These are phyloP conservation scores for Pagrus major DNA, from an alignment of 2,113 vertebrate genomes.

Conservation along the genomic window DNA sequence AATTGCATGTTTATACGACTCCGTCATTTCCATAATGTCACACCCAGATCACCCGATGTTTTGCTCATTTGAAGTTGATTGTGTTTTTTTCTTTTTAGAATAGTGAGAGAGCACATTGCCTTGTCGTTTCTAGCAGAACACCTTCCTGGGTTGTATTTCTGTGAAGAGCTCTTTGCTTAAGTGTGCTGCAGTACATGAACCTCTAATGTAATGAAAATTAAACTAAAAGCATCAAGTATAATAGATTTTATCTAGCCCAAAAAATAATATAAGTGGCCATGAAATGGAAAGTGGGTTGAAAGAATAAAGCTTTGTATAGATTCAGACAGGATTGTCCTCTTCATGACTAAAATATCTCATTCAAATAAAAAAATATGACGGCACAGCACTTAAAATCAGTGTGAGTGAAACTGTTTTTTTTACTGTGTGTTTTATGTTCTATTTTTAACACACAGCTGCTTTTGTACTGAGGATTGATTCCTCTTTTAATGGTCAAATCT, in stretches of 20 bases:
- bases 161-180: not conserved
- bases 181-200: not conserved
- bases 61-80: not conserved
- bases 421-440: not conserved
- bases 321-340: not conserved
- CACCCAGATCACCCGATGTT: not conserved
- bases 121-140: not conserved
- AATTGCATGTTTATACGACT: conserved; percentile 62
- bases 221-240: not conserved
- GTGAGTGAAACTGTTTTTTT: not conserved
- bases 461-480: not conserved
- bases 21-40: conserved; percentile 51
- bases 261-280: not conserved
- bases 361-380: not conserved
- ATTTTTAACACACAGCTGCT: not conserved
- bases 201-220: not conserved
- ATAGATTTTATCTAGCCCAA: not conserved
- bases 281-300: not conserved
- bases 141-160: not conserved
- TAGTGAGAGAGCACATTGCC: not conserved
- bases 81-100: not conserved
- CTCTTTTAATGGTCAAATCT: too few relatives aligned
- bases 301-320: not conserved
- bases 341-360: not conserved
- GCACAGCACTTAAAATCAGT: not conserved